These are phyloP conservation scores for Cepaea hortensis DNA, from an alignment of 2,888 invertebrate species.

Conservation along the genomic window DNA sequence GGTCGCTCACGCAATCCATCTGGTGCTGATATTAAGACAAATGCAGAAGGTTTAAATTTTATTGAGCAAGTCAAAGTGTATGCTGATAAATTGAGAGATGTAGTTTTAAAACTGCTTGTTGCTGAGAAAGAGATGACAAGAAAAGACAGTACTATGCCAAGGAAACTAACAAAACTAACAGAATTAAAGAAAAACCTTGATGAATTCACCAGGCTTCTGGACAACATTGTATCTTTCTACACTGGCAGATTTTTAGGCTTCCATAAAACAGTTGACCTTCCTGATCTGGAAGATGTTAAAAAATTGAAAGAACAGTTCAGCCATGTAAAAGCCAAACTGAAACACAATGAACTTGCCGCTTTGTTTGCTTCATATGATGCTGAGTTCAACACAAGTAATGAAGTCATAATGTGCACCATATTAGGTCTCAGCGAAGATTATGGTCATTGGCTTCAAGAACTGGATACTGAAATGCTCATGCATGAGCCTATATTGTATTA, in stretches of 20 bases:
- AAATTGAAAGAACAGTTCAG: neutral
- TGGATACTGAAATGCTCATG: neutral
- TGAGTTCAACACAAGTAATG: neutral
- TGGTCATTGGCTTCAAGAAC: neutral
- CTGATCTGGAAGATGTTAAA: neutral
- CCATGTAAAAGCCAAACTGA: neutral
- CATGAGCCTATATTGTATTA: neutral
- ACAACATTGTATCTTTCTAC: neutral
- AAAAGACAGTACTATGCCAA: neutral
- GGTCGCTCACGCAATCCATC: too few species aligned
- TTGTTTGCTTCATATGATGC: neutral
- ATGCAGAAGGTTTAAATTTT: neutral
- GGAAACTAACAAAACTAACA: conserved; percentile 8
- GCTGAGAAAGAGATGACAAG: neutral
- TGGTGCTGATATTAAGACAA: too few species aligned
- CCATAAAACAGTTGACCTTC: neutral
- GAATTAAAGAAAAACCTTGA: neutral
- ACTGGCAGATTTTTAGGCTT: neutral
- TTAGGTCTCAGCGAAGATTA: neutral
- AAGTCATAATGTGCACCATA: conserved; percentile 2
- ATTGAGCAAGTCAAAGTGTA: neutral
- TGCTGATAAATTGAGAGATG: neutral
- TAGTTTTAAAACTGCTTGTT: neutral
- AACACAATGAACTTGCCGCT: neutral
- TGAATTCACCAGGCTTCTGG: neutral